Base-by-base conservation (phyloP, 1,140 invertebrate species). In the Leptopilina boulardi region DNA sequence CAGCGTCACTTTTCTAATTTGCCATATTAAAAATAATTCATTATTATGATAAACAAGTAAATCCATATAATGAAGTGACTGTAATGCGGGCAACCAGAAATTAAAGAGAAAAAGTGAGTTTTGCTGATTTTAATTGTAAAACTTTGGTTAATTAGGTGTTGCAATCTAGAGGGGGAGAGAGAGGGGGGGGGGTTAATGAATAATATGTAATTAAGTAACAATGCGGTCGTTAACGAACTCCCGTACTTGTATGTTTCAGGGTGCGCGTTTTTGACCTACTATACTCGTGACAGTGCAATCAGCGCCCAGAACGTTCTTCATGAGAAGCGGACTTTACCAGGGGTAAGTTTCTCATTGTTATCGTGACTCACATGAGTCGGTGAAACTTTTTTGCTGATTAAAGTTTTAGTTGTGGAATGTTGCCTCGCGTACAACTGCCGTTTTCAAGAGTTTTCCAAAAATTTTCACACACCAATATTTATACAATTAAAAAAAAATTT, bases 221-320 rank as follows among this genome's bases (percentile, higher is more conserved):
- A 30, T 76, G 41, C 38, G 21, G 42, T 75, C 71, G 23, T 75
- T 73, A 75, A 74, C 42, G 70, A 78, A 78, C 41, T 75, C 76
- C n/a, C 70, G 59, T 70, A 34, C 86, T 88, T 86, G 87, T 85
- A 90, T 91, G 88, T 94, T 94, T 26, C 94, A 98, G 97, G 97
- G 89, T 98, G 97, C 94, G 97, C 97, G 86, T 99, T 99, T 93
- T 94, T 99, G 89, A 99, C 98, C 83, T 99, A 98, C 93, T 98
- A 97, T 92, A 96, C 94, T 91, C 94, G 97, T 89, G 97, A 99
- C 91, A 97, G 96, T 92, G 97, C 97, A 83, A 93, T 96, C 88
- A 96, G 94, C 92, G 97, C 97, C 89, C 97, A 98, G 92, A 94
- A 95, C 90, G 95, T 96, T 86, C 95, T 98, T 86, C 97, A 99